Evolutionary conservation across 2,113 vertebrate species (phyloP).

Genomic region (Platysternon megacephalum): DNA sequence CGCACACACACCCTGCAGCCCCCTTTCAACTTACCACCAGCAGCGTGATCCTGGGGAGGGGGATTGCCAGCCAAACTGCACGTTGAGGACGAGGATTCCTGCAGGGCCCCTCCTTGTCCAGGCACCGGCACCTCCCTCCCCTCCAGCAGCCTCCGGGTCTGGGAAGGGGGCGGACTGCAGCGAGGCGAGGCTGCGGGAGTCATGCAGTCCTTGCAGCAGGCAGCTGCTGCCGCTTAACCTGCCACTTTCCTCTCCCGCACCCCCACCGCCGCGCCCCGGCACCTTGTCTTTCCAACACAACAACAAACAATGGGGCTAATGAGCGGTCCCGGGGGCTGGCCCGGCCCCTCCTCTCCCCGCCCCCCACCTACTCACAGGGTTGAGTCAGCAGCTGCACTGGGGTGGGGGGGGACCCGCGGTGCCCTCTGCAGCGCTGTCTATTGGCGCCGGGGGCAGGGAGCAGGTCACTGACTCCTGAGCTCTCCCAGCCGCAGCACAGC

Average conservation of each 20-base stretch:
- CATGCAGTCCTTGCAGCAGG: constrained; percentile 37
- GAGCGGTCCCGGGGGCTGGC: constrained; percentile 14
- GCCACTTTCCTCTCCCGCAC: neutral
- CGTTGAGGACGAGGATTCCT: neutral
- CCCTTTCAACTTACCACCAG: constrained; percentile 32
- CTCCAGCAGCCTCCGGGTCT: neutral
- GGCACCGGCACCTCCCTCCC: neutral
- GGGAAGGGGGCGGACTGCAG: neutral
- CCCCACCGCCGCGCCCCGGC: neutral
- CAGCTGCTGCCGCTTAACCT: neutral
- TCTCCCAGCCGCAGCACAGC: neutral
- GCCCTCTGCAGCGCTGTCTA: neutral
- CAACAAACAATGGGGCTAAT: neutral
- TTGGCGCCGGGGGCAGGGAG: too few relatives aligned
- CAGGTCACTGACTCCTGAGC: neutral
- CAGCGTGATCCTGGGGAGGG: neutral
- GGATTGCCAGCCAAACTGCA: neutral
- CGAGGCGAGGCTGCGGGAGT: neutral
- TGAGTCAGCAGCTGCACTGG: constrained; percentile 39
- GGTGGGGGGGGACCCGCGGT: neutral
- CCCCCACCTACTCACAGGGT: constrained; percentile 25
- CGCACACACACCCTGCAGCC: neutral
- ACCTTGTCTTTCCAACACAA: neutral
- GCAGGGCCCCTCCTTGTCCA: neutral
- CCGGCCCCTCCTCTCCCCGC: constrained; percentile 34